These are phyloP conservation scores for Patella pellucida DNA, from an alignment of 2,888 invertebrate species.

Conservation along the genomic window DNA sequence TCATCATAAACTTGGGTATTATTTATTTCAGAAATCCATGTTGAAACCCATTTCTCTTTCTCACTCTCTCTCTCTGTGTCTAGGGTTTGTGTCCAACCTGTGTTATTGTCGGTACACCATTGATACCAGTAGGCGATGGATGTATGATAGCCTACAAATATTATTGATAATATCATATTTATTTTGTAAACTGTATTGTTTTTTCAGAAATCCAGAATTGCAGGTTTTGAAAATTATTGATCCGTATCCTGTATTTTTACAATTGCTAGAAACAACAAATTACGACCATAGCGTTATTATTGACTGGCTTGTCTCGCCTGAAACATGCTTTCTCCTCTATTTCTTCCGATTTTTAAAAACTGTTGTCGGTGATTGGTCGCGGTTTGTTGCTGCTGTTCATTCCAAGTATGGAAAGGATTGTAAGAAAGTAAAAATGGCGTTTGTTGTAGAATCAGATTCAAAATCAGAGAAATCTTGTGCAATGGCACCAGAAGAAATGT, in stretches of 20 bases:
- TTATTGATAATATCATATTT: too few relatives aligned
- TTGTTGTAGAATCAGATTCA: background rate
- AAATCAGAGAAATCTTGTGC: background rate
- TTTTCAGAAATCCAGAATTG: background rate
- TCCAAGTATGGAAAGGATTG: background rate
- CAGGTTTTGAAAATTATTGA: constrained; percentile 11
- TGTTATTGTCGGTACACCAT: too few relatives aligned
- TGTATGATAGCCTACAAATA: too few relatives aligned
- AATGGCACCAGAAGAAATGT: background rate
- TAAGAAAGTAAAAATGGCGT: background rate
- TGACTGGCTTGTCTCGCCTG: constrained; percentile 62
- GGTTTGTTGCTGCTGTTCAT: constrained; percentile 32
- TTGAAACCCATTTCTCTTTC: too few relatives aligned
- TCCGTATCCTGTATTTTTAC: constrained; percentile 44
- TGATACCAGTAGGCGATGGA: too few relatives aligned
- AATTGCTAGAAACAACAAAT: constrained; percentile 37
- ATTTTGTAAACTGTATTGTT: background rate
- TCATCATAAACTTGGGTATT: too few relatives aligned
- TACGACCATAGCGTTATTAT: constrained; percentile 54
- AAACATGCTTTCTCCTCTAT: constrained; percentile 58
- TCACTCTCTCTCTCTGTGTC: too few relatives aligned
- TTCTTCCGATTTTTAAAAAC: constrained; percentile 49
- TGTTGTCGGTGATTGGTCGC: constrained; percentile 44
- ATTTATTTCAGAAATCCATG: too few relatives aligned
- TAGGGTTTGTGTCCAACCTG: too few relatives aligned